Evolutionary conservation across 1,140 invertebrate species (phyloP).

Genomic region (honey bee (Apis mellifera)): Amel_HAv3.1 CM009937.2:12409001-12409500

Average conservation of each 20-base stretch:
- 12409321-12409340: background rate
- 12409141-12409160: too few relatives aligned
- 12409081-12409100: too few relatives aligned
- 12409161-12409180: too few relatives aligned
- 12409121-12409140: background rate
- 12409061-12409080: background rate
- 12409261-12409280: too few relatives aligned
- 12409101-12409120: background rate
- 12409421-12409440: conserved; percentile 36
- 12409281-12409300: background rate
- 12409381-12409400: conserved; percentile 12
- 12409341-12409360: background rate
- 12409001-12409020: background rate
- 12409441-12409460: conserved; percentile 21
- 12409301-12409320: background rate
- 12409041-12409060: background rate
- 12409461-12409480: background rate
- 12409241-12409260: too few relatives aligned
- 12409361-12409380: conserved; percentile 8
- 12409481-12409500: conserved; percentile 13
- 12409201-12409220: background rate
- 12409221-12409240: background rate
- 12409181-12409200: too few relatives aligned
- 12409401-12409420: conserved; percentile 24
- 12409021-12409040: background rate